Percentiles rank a stretch among this genome's conserved stretches.
Conservation (phyloP, 2,888 invertebrate species). For the Brachylomia viminalis region DNA sequence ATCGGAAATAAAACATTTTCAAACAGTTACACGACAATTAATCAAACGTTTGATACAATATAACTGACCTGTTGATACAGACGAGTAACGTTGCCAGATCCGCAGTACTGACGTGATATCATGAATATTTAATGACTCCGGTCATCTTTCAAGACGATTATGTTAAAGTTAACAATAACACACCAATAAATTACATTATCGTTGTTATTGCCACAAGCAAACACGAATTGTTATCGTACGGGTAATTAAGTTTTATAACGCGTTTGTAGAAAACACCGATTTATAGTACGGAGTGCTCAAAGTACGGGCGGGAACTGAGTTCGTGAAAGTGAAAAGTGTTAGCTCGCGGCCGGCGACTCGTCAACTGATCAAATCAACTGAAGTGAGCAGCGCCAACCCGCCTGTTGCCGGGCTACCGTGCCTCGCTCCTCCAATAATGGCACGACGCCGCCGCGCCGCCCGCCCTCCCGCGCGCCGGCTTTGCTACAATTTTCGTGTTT, state of each 20-base stretch:
- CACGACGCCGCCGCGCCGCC: conserved; percentile 49
- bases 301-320: conserved; percentile 66
- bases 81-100: conserved; percentile 71
- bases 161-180: conserved; percentile 70
- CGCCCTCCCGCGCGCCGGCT: conserved; percentile 43
- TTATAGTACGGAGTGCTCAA: conserved; percentile 52
- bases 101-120: conserved; percentile 73
- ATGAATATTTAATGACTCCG: conserved; percentile 77
- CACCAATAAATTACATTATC: conserved; percentile 71
- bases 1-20: background rate
- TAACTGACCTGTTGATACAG: conserved; percentile 84
- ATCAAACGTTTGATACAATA: conserved; percentile 67
- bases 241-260: conserved; percentile 43
- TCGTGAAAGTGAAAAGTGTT: conserved; percentile 56
- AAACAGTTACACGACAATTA: conserved; percentile 37
- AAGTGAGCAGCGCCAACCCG: conserved; percentile 65
- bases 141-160: conserved; percentile 76
- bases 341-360: conserved; percentile 61
- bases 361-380: conserved; percentile 70
- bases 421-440: conserved; percentile 71
- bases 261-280: conserved; percentile 37
- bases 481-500: conserved; percentile 58
- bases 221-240: conserved; percentile 59
- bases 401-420: conserved; percentile 80
- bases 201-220: conserved; percentile 69